phyloP scores from a whole-genome alignment of 2,888 invertebrate species.

The Entomobrya proxima region DNA sequence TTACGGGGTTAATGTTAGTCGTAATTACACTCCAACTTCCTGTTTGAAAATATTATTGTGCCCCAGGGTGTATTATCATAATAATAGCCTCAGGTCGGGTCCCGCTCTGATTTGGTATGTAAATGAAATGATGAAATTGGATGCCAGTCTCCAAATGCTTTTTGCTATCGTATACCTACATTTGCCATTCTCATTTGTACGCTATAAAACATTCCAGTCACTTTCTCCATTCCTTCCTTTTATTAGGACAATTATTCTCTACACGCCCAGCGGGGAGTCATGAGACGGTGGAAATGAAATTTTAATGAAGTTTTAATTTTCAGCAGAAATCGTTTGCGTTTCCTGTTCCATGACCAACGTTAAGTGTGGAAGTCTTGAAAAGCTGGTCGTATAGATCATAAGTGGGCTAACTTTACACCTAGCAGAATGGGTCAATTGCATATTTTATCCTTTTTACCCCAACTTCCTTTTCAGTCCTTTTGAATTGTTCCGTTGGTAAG shows the following conservation, averaged over 20 bases:
- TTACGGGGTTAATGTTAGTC: slow-evolving; percentile 26
- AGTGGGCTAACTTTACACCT: not conserved
- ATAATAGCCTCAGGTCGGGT: not conserved
- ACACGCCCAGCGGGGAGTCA: slow-evolving; percentile 1
- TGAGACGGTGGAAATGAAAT: not conserved
- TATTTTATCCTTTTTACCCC: slow-evolving; percentile 33
- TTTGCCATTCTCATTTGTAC: not conserved
- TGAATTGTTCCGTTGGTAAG: slow-evolving; percentile 15
- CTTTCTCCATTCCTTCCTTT: not conserved
- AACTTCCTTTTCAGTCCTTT: not conserved
- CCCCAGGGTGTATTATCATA: slow-evolving; percentile 26
- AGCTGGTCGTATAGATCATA: not conserved
- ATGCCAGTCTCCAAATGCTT: slow-evolving; percentile 20
- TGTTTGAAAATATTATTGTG: slow-evolving; percentile 15
- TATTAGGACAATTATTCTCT: not conserved
- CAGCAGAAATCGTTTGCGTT: slow-evolving; percentile 3
- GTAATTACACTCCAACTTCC: slow-evolving; percentile 53
- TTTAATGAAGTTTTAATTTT: slow-evolving; percentile 44
- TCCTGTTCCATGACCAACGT: slow-evolving; percentile 16
- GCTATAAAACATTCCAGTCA: not conserved
- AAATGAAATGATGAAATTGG: slow-evolving; percentile 36
- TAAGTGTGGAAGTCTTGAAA: not conserved
- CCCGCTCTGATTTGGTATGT: slow-evolving; percentile 28
- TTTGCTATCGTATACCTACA: not conserved
- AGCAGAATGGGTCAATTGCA: slow-evolving; percentile 40